Conservation (phyloP, 2,113 vertebrate species). For the Porphyrio hochstetteri region DNA sequence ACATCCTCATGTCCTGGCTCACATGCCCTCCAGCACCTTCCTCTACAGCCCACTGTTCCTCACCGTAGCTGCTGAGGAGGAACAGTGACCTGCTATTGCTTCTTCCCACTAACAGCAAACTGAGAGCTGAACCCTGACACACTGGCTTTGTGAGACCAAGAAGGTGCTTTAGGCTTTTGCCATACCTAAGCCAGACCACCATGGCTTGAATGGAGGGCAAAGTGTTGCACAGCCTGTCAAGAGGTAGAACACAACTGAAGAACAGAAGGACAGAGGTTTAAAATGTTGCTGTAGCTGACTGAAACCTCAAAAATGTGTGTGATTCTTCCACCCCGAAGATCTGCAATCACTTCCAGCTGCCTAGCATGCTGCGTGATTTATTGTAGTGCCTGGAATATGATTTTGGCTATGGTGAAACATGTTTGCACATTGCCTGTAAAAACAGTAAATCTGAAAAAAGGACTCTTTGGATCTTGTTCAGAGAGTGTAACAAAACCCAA, state of each 20-base stretch:
- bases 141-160: accelerated
- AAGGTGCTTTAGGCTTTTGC: background rate
- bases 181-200: background rate
- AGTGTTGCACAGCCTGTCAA: background rate
- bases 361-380: background rate
- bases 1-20: background rate
- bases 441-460: constrained; percentile 31
- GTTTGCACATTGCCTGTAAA: background rate
- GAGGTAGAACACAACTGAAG: background rate
- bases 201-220: background rate
- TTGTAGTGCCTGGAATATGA: background rate
- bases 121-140: background rate
- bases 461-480: background rate
- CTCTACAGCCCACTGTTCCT: background rate
- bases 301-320: background rate
- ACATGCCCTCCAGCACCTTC: background rate
- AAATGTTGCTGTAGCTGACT: constrained; percentile 13
- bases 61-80: background rate
- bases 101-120: background rate
- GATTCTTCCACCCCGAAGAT: constrained; percentile 2
- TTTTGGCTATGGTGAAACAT: constrained; percentile 29
- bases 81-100: background rate
- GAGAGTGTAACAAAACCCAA: background rate
- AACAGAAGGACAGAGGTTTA: background rate
- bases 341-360: constrained; percentile 43